These are phyloP conservation scores for Coreoperca whiteheadi DNA, from an alignment of 2,113 vertebrate genomes.

Conservation along the genomic window DNA sequence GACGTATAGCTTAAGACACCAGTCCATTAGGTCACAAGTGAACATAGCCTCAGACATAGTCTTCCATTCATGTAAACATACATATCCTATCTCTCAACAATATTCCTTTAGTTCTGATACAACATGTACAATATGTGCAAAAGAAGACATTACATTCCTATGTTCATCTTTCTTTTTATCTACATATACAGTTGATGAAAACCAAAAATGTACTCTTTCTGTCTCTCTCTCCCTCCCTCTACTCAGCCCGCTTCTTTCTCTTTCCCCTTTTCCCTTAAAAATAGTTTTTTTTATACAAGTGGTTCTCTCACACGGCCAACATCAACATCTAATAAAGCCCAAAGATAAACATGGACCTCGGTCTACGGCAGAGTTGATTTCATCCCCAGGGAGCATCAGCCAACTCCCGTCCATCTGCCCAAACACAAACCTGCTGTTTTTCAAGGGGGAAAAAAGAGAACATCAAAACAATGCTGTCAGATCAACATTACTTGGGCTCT, in stretches of 20 bases:
- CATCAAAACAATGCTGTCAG: conserved; percentile 70
- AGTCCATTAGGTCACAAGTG: neutral
- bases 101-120: neutral
- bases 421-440: conserved; percentile 85
- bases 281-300: conserved; percentile 83
- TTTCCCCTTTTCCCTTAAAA: conserved; percentile 72
- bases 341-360: conserved; percentile 85
- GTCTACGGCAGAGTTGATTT: conserved; percentile 84
- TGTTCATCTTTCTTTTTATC: conserved; percentile 24
- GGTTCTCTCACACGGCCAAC: conserved; percentile 82
- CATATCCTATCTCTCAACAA: neutral
- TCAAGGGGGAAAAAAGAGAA: conserved; percentile 49
- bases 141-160: neutral
- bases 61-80: neutral
- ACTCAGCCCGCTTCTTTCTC: conserved; percentile 11
- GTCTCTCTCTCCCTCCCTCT: conserved; percentile 19
- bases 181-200: conserved; percentile 42
- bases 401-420: conserved; percentile 84
- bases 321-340: conserved; percentile 86
- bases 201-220: conserved; percentile 12
- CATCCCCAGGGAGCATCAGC: conserved; percentile 80
- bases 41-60: neutral
- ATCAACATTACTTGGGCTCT: conserved; percentile 58
- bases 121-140: conserved; percentile 4
- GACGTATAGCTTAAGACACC: neutral